Evolutionary conservation across 2,113 vertebrate genomes (phyloP).

Genomic region (Corythaeola cristata): DNA sequence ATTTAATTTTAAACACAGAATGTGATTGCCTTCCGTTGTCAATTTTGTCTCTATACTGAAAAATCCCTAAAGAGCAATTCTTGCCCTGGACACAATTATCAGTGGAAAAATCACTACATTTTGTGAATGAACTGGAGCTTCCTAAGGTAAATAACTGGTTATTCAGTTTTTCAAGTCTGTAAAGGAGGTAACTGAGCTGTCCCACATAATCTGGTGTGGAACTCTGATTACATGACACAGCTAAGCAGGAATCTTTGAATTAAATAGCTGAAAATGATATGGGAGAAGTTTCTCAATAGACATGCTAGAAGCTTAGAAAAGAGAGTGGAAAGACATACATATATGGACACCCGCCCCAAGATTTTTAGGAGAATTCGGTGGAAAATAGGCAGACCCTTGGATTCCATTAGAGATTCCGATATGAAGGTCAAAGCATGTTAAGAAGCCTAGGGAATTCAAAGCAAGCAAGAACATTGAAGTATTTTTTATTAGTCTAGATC

Average conservation of each 20-base stretch:
- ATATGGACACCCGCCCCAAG: rapidly evolving
- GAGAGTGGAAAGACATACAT: neutral
- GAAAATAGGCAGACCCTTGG: neutral
- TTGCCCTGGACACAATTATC: neutral
- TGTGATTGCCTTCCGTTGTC: neutral
- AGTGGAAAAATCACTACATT: neutral
- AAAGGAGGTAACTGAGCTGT: neutral
- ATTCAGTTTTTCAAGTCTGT: neutral
- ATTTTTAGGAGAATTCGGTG: neutral
- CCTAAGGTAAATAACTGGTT: neutral
- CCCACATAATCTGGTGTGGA: neutral
- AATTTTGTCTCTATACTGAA: neutral
- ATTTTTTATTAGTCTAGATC: neutral
- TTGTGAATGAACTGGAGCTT: neutral
- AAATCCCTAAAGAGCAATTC: neutral
- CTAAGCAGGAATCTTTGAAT: neutral
- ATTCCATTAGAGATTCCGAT: neutral
- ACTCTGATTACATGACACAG: neutral
- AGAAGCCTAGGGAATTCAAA: neutral
- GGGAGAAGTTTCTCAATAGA: neutral
- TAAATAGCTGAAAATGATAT: neutral
- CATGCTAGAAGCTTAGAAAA: neutral
- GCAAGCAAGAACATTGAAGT: neutral
- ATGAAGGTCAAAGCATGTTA: neutral
- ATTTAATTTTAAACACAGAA: neutral